These are phyloP conservation scores for Eupeodes luniger DNA, from an alignment of 2,888 invertebrate species.

Conservation along the genomic window DNA sequence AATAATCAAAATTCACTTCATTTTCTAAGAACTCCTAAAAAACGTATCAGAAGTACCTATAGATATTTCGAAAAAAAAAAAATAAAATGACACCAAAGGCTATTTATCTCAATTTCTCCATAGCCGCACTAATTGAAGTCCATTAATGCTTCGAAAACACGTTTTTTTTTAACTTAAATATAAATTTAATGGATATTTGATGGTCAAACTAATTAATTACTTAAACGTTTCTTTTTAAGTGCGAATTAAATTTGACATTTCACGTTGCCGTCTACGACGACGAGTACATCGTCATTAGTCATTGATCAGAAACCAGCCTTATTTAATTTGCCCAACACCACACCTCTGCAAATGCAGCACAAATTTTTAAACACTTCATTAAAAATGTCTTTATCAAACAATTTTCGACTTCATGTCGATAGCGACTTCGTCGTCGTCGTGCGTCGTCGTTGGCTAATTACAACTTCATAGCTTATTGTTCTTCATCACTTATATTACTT, in stretches of 20 bases:
- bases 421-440: neutral
- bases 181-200: constrained; percentile 25
- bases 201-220: constrained; percentile 38
- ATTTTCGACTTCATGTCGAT: constrained; percentile 12
- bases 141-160: neutral
- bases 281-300: neutral
- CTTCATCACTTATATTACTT: neutral
- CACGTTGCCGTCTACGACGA: neutral
- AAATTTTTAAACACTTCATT: constrained; percentile 20
- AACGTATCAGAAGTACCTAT: no score
- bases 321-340: neutral
- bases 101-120: neutral
- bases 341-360: neutral
- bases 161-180: neutral
- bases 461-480: no score
- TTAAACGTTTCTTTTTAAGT: constrained; percentile 20
- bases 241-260: constrained; percentile 37
- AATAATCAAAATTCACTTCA: no score
- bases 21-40: no score
- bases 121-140: neutral
- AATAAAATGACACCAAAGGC: neutral
- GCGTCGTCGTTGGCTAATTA: no score
- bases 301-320: neutral
- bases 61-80: no score
- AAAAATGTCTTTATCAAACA: constrained; percentile 23